Evolutionary conservation across 1,140 invertebrate genomes (phyloP).

Genomic region (Leucophenga varia): DNA sequence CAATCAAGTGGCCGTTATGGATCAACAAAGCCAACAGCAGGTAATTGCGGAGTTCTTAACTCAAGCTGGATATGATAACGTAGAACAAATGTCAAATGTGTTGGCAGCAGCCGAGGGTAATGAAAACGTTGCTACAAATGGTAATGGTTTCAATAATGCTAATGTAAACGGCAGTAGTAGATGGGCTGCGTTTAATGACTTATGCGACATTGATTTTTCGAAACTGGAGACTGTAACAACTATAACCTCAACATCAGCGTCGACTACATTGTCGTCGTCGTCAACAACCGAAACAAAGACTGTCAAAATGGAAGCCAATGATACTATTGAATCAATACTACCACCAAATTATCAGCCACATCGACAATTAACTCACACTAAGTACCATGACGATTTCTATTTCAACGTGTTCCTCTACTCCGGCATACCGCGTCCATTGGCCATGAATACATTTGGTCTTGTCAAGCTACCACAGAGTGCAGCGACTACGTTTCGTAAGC

Average conservation of each 20-base stretch:
- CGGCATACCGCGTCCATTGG: slow-evolving; percentile 40
- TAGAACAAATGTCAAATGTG: slow-evolving; percentile 32
- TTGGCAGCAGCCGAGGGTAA: slow-evolving; percentile 13
- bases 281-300: slow-evolving; percentile 39
- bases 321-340: no score
- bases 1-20: slow-evolving; percentile 45
- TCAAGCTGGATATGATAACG: slow-evolving; percentile 40
- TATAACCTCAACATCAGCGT: slow-evolving; percentile 1
- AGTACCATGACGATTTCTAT: slow-evolving; percentile 42
- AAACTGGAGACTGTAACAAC: slow-evolving; percentile 45
- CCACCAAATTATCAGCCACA: slow-evolving; percentile 20
- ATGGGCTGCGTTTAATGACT: slow-evolving; percentile 16
- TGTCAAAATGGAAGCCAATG: slow-evolving; percentile 38
- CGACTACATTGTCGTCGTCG: no score
- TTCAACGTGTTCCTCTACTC: slow-evolving; percentile 46
- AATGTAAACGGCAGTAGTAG: background rate
- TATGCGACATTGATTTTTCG: slow-evolving; percentile 37
- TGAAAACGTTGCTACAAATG: background rate
- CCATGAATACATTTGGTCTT: slow-evolving; percentile 44
- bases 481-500: slow-evolving; percentile 43
- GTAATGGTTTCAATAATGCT: no score
- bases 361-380: slow-evolving; percentile 34
- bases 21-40: slow-evolving; percentile 44
- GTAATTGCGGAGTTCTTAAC: slow-evolving; percentile 44
- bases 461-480: slow-evolving; percentile 43